Evolutionary conservation across 2,888 invertebrate species (phyloP).

Genomic region (Phorcus lineatus): DNA sequence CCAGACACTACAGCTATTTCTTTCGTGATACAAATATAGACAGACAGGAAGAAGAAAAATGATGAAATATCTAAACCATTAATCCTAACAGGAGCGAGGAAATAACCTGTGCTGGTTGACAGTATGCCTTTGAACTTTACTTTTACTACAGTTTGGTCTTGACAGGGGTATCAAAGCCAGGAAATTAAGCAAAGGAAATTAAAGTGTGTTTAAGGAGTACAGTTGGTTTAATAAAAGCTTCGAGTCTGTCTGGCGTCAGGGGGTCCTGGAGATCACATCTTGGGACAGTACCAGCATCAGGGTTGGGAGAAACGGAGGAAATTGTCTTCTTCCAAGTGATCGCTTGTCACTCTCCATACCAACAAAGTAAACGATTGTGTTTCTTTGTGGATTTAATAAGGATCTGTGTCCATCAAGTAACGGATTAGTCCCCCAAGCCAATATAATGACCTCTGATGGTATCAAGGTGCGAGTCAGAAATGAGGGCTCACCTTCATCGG

Average conservation of each 20-base stretch:
- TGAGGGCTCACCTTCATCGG: no score
- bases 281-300: neutral
- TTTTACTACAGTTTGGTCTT: conserved; percentile 4
- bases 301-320: neutral
- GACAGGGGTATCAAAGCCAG: conserved; percentile 15
- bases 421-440: neutral
- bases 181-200: conserved; percentile 21
- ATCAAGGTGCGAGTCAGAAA: no score
- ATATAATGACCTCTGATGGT: neutral
- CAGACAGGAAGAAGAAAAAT: conserved; percentile 13
- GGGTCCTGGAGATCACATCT: neutral
- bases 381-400: conserved; percentile 25
- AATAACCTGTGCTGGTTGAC: conserved; percentile 4
- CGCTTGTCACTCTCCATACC: conserved; percentile 11
- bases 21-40: neutral
- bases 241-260: conserved; percentile 19
- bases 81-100: neutral
- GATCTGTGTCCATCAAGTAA: conserved; percentile 2
- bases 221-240: conserved; percentile 20
- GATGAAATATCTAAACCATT: conserved; percentile 11
- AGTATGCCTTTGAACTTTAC: neutral
- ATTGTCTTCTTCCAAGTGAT: neutral
- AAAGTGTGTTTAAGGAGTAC: conserved; percentile 22
- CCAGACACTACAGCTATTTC: neutral
- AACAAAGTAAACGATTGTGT: conserved; percentile 1